These are phyloP conservation scores for Bucorvus abyssinicus DNA, from an alignment of 2,797 vertebrate species.

Conservation along the genomic window DNA sequence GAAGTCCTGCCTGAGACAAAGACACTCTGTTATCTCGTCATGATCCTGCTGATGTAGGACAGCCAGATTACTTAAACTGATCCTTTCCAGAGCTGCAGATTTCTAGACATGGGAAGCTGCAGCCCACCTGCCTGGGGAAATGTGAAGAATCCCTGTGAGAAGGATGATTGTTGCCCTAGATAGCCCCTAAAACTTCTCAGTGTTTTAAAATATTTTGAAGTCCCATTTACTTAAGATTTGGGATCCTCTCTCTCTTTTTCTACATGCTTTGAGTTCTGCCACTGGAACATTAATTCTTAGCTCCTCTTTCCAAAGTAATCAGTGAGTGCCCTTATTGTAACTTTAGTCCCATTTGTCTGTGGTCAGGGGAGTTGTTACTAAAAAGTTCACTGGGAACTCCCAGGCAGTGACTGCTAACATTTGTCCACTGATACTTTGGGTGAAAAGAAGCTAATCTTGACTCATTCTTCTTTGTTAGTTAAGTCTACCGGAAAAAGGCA, in stretches of 20 bases:
- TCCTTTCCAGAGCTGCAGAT: background rate
- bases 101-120: background rate
- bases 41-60: background rate
- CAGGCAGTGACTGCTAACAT: background rate
- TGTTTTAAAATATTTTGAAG: background rate
- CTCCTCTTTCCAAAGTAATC: background rate
- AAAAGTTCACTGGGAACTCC: constrained; percentile 1
- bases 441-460: constrained; percentile 1
- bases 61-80: background rate
- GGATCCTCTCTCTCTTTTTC: background rate
- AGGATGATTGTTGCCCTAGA: background rate
- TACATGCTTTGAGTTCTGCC: background rate
- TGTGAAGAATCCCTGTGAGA: background rate
- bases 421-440: background rate
- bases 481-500: background rate
- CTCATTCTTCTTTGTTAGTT: background rate
- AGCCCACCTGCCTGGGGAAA: background rate
- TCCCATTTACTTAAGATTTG: background rate
- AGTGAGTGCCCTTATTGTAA: background rate
- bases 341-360: background rate
- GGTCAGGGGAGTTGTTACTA: background rate
- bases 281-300: background rate
- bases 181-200: background rate
- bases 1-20: background rate
- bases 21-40: background rate